These are phyloP conservation scores for Calephelis virginiensis DNA, from an alignment of 1,140 invertebrate species.

Conservation along the genomic window DNA sequence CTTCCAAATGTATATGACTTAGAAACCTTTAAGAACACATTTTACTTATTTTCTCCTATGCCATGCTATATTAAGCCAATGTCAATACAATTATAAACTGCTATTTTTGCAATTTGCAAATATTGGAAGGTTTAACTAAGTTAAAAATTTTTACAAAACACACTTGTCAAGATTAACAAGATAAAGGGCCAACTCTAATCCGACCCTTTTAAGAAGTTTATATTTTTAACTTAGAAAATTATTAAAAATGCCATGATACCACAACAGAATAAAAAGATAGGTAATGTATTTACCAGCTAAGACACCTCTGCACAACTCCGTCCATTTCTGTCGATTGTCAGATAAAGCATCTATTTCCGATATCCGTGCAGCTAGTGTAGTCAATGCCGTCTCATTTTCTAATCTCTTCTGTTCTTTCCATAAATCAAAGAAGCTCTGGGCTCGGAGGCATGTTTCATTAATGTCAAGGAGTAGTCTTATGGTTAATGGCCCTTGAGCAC, in stretches of 20 bases:
- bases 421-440: constrained; percentile 95
- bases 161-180: no score
- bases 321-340: constrained; percentile 78
- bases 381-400: constrained; percentile 80
- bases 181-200: no score
- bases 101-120: no score
- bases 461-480: constrained; percentile 94
- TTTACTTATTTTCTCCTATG: no score
- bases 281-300: constrained; percentile 74
- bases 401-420: constrained; percentile 87
- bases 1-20: no score
- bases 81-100: no score
- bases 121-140: no score
- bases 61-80: no score
- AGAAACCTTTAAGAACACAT: no score
- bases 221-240: not conserved
- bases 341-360: constrained; percentile 79
- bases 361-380: constrained; percentile 75
- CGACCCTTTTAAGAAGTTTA: no score
- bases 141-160: no score
- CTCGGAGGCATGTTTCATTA: constrained; percentile 93
- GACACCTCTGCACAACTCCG: constrained; percentile 80
- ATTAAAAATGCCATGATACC: not conserved
- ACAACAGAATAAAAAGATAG: not conserved
- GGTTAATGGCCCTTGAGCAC: constrained; percentile 91